A percentile compares a stretch with the other conserved stretches of the same genome.
Evolutionary conservation across 1,140 invertebrate species (phyloP).

Genomic region (Physella acuta): DNA sequence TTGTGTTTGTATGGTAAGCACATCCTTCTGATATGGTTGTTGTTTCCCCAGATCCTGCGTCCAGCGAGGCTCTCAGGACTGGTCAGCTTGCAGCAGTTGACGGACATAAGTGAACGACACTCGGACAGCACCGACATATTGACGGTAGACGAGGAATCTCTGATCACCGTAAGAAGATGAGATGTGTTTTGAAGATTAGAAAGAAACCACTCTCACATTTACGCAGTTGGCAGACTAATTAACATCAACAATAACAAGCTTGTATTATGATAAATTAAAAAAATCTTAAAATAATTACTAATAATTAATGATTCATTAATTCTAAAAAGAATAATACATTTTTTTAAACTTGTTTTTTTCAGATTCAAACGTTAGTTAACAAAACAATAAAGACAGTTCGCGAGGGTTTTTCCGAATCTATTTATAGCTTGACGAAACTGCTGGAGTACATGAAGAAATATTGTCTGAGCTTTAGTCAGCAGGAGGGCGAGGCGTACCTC

Average conservation of each 20-base stretch:
- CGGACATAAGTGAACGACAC: slow-evolving; percentile 26
- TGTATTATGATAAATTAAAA: background rate
- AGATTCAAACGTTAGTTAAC: slow-evolving; percentile 29
- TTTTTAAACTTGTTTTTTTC: background rate
- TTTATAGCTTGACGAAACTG: slow-evolving; percentile 29
- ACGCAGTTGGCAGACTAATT: too few relatives aligned
- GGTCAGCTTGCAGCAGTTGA: slow-evolving; percentile 16
- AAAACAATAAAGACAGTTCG: slow-evolving; percentile 29
- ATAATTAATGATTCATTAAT: background rate
- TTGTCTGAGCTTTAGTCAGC: slow-evolving; percentile 37
- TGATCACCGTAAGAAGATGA: slow-evolving; percentile 12
- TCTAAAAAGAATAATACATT: background rate
- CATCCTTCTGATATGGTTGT: too few relatives aligned
- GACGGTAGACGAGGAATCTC: slow-evolving; percentile 24
- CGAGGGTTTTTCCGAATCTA: slow-evolving; percentile 35
- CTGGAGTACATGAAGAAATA: slow-evolving; percentile 39
- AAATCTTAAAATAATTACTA: background rate
- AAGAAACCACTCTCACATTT: too few relatives aligned
- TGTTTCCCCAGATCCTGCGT: slow-evolving; percentile 18
- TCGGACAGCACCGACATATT: slow-evolving; percentile 26
- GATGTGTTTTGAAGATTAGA: too few relatives aligned
- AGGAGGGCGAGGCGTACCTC: slow-evolving; percentile 36
- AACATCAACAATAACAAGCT: background rate
- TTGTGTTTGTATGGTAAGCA: too few relatives aligned
- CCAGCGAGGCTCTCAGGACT: slow-evolving; percentile 30